These are phyloP conservation scores for Drosophila neoperkinsi DNA, from an alignment of 2,888 invertebrate genomes.

Conservation along the genomic window DNA sequence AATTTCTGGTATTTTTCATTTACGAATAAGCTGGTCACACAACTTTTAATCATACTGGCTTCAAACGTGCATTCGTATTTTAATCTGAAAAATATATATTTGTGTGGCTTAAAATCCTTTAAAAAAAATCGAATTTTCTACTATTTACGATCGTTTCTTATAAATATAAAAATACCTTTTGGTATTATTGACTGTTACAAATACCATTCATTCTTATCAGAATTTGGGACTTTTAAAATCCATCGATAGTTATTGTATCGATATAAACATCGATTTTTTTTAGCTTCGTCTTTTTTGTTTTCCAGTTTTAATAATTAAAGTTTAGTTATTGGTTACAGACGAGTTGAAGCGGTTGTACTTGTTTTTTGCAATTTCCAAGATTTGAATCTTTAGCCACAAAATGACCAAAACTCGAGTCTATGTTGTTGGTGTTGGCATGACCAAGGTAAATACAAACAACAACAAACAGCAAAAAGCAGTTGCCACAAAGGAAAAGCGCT, in stretches of 20 bases:
- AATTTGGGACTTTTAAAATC: not conserved
- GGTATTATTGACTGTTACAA: not conserved
- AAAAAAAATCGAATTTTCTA: not conserved
- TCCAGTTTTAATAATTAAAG: constrained; percentile 9
- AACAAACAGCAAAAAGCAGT: not conserved
- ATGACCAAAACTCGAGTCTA: constrained; percentile 88
- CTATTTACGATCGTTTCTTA: not conserved
- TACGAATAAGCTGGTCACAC: not conserved
- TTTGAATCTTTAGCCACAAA: constrained; percentile 9
- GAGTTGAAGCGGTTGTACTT: constrained; percentile 30
- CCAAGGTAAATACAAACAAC: constrained; percentile 88
- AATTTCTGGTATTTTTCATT: not conserved
- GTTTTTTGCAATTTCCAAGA: not conserved
- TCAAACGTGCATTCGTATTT: not conserved
- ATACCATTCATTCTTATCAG: not conserved
- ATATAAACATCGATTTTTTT: constrained; percentile 9
- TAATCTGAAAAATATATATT: not conserved
- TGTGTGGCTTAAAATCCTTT: not conserved
- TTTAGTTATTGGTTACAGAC: constrained; percentile 45
- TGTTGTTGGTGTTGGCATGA: constrained; percentile 98
- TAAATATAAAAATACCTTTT: not conserved
- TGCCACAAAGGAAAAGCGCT: constrained; percentile 10
- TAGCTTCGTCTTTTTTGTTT: constrained; percentile 17
- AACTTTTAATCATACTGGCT: not conserved
- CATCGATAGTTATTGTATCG: constrained; percentile 18